These are phyloP conservation scores for Napeogenes inachia DNA, from an alignment of 2,888 invertebrate genomes.

Conservation along the genomic window DNA sequence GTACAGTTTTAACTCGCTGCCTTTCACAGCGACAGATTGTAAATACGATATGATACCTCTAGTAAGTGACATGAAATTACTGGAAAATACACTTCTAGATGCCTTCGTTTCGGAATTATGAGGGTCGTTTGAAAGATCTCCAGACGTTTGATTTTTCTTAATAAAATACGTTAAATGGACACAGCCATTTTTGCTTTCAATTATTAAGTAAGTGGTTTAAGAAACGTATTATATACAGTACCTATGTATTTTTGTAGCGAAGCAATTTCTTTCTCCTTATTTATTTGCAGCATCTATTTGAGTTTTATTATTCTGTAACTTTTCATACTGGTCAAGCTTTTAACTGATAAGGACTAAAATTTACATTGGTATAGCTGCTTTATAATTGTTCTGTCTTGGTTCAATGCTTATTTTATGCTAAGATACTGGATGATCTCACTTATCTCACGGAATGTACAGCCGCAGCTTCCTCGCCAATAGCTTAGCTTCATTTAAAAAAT, in stretches of 20 bases:
- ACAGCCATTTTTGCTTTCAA: background rate
- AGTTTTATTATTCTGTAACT: no score
- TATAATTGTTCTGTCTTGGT: no score
- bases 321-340: background rate
- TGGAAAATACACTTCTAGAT: conserved; percentile 22
- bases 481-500: background rate
- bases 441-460: background rate
- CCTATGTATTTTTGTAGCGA: background rate
- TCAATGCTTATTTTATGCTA: no score
- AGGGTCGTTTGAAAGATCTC: conserved; percentile 17
- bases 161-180: background rate
- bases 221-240: no score
- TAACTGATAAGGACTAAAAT: background rate
- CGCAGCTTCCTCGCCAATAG: background rate
- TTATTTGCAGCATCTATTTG: no score
- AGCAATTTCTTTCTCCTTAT: background rate
- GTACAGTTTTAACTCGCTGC: conserved; percentile 17
- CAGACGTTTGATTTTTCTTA: conserved; percentile 21
- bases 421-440: no score
- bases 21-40: conserved; percentile 31
- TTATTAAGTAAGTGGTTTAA: background rate
- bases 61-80: conserved; percentile 32
- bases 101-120: conserved; percentile 15
- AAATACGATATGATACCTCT: conserved; percentile 32
- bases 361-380: no score